Percentiles rank a stretch among this genome's conserved stretches.
phyloP scores from a whole-genome alignment of 2,113 vertebrate genomes.

The Notothenia rossii region DNA sequence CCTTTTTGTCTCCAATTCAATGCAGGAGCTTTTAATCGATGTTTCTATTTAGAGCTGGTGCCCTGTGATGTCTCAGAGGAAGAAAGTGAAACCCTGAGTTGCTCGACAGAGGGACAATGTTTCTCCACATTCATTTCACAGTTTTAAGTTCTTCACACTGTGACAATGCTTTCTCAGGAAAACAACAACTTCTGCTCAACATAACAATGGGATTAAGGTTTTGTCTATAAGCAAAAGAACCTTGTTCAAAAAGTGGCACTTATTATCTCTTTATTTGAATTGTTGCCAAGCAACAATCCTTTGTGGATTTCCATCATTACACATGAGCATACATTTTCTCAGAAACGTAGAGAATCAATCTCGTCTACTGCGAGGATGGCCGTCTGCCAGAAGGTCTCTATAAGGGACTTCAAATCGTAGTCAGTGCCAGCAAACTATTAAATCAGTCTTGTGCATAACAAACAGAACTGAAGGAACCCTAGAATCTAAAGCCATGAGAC shows the following conservation, averaged over 20 bases:
- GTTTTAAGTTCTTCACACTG: too few species aligned
- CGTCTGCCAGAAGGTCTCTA: slow-evolving; percentile 28
- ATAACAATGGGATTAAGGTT: slow-evolving; percentile 37
- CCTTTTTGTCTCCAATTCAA: slow-evolving; percentile 62
- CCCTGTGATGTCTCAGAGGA: slow-evolving; percentile 58
- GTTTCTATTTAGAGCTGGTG: slow-evolving; percentile 71
- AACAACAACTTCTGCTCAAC: slow-evolving; percentile 30
- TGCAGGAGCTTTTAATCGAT: slow-evolving; percentile 73
- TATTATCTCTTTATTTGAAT: slow-evolving; percentile 43
- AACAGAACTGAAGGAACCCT: slow-evolving; percentile 37
- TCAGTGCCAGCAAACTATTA: slow-evolving; percentile 38
- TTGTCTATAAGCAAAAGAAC: slow-evolving; percentile 21
- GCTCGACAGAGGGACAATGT: slow-evolving; percentile 21
- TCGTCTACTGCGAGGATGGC: slow-evolving; percentile 34
- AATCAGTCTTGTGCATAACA: slow-evolving; percentile 40
- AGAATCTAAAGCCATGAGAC: slow-evolving; percentile 36
- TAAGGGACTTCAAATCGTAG: slow-evolving; percentile 31
- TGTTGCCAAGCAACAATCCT: slow-evolving; percentile 66
- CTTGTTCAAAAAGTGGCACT: slow-evolving; percentile 40
- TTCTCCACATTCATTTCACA: slow-evolving; percentile 31
- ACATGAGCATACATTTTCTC: slow-evolving; percentile 44
- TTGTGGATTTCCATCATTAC: slow-evolving; percentile 52
- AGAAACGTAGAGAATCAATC: slow-evolving; percentile 48
- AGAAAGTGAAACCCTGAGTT: slow-evolving; percentile 67
- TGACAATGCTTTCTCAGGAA: slow-evolving; percentile 2